phyloP scores from a whole-genome alignment of 2,113 vertebrate genomes.

The Oreochromis spilurus region DNA sequence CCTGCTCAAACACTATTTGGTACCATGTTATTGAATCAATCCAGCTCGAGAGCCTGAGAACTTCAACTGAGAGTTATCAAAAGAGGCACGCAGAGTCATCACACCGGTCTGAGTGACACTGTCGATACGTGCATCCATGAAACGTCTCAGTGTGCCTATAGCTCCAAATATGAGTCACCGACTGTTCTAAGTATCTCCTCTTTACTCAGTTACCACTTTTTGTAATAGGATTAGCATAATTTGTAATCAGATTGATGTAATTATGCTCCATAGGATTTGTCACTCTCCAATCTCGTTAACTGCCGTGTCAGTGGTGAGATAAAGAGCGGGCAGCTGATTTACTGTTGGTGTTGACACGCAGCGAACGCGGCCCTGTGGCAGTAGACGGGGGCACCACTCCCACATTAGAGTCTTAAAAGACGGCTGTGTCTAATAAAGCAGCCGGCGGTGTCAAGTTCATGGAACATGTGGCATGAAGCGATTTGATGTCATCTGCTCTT shows the following conservation, averaged over 20 bases:
- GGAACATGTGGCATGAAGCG: constrained; percentile 36
- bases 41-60: not conserved
- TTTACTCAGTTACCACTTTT: constrained; percentile 26
- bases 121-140: not conserved
- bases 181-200: not conserved
- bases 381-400: not conserved
- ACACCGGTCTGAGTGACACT: not conserved
- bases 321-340: constrained; percentile 48
- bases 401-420: constrained; percentile 17
- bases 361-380: constrained; percentile 22
- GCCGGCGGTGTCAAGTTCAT: constrained; percentile 40
- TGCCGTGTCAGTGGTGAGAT: constrained; percentile 17
- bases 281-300: constrained; percentile 45
- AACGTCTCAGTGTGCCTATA: not conserved
- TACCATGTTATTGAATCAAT: not conserved
- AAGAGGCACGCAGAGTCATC: not conserved
- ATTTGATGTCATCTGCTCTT: constrained; percentile 30
- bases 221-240: constrained; percentile 40
- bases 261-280: constrained; percentile 40
- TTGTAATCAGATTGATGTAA: constrained; percentile 46
- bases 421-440: constrained; percentile 50
- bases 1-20: constrained; percentile 5
- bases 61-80: not conserved
- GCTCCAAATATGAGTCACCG: not conserved
- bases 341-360: constrained; percentile 15